Base-by-base conservation (phyloP, 2,888 invertebrate genomes). In the Diarsia brunnea region DNA sequence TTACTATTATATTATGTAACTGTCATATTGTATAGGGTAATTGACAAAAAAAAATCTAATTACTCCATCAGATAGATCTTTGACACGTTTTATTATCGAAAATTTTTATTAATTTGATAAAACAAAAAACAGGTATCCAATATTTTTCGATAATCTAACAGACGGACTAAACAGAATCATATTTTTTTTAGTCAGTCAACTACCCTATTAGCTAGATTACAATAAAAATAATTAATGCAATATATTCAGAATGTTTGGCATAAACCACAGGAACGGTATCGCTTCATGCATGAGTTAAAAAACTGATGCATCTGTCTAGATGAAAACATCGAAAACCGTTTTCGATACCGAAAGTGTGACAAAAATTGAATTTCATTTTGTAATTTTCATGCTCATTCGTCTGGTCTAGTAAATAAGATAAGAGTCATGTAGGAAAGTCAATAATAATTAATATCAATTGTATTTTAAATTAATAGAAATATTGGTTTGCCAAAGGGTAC, bases 311-410 rank as follows among this genome's bases (percentile, higher is more conserved):
- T 47, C 60, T 79, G 31, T 31, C 31, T 31, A 31, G 31, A 31
- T 31, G 31, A 31, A 2, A 31, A 31, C 31, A 31, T 31, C 31
- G 4, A 31, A 31, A 31, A 31, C 31, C 31, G 31, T 81, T 78
- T 80, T 66, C 74, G 78, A 78, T 78, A 78, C n/a, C 53, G 45
- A 14, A 64, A 45, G 45, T n/a, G 78, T 14, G 60, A n/a, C 45
- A 60, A n/a, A 53, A 51, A 78, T 73, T 78, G 74, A 73, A 53
- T 73, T 78, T 38, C 47, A 53, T 80, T 71, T 73, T 38, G 38
- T 60, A 38, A 55, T 5, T 63, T 55, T 24, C 55, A 16, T 58
- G 55, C 43, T 72, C 53, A 12, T 53, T 76, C 47, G 47, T 47
- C 19, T 10, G 43, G 11, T 43, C 14, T 51, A 11, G 31, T 2